phyloP scores from a whole-genome alignment of 2,797 vertebrate genomes.

The Protonibea diacanthus region DNA sequence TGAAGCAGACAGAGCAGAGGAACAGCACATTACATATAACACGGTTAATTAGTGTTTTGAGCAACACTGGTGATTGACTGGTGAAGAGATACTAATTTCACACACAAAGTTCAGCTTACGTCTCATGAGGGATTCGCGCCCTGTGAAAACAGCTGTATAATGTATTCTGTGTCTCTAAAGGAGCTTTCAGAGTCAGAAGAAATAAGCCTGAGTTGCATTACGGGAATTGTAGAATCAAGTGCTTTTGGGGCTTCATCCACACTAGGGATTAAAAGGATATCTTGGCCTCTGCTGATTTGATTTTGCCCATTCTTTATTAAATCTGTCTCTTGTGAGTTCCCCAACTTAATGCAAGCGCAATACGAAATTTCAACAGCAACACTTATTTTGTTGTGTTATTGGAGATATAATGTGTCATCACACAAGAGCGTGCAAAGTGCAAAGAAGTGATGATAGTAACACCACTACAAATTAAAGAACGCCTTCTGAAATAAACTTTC shows the following conservation, averaged over 20 bases:
- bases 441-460: not conserved
- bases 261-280: not conserved
- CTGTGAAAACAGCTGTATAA: not conserved
- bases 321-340: not conserved
- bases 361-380: not conserved
- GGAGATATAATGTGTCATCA: not conserved
- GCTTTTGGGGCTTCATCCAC: not conserved
- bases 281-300: not conserved
- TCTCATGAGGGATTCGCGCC: not conserved
- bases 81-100: not conserved
- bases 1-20: conserved; percentile 7
- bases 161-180: not conserved
- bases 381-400: not conserved
- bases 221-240: not conserved
- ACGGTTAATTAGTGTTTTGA: not conserved
- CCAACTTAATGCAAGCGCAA: not conserved
- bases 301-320: not conserved
- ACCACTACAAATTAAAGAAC: not conserved
- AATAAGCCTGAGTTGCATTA: not conserved
- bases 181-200: not conserved
- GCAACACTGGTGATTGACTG: not conserved
- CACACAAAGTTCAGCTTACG: not conserved
- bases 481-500: not conserved
- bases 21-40: not conserved
- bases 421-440: not conserved